Conservation (phyloP, 2,797 vertebrate species). For the Chrysocyon brachyurus region DNA sequence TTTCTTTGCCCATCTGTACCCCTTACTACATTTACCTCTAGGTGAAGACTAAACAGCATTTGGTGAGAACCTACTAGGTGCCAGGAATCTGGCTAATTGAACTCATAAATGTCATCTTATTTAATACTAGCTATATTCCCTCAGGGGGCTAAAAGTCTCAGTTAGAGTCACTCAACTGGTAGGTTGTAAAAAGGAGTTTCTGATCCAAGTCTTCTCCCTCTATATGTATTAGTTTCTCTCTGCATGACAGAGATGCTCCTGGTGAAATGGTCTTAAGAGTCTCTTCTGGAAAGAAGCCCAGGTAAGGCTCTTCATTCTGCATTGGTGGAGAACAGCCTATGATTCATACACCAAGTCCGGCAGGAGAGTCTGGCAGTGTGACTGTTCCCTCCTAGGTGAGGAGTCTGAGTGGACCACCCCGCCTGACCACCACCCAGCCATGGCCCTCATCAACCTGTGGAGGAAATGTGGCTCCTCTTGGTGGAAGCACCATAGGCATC, state of each 20-base stretch:
- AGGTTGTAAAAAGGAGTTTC: neutral
- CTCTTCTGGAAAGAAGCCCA: neutral
- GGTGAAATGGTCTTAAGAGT: neutral
- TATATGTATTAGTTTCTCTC: neutral
- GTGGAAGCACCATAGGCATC: neutral
- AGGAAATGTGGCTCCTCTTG: neutral
- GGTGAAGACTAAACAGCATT: neutral
- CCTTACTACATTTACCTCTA: neutral
- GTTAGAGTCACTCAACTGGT: neutral
- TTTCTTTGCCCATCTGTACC: neutral
- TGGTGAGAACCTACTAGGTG: neutral
- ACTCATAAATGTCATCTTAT: neutral
- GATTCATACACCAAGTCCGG: neutral
- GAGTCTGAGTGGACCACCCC: neutral
- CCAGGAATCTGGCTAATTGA: neutral
- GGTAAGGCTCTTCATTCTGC: neutral
- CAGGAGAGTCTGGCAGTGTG: neutral
- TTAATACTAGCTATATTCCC: neutral
- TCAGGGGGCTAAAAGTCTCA: neutral
- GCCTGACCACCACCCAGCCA: neutral
- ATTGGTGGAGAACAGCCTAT: neutral
- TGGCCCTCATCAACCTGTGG: neutral
- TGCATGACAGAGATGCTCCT: neutral
- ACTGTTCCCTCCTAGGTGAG: neutral
- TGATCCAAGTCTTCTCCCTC: neutral